Conservation (phyloP, 2,797 vertebrate genomes). For the Pterois miles region DNA sequence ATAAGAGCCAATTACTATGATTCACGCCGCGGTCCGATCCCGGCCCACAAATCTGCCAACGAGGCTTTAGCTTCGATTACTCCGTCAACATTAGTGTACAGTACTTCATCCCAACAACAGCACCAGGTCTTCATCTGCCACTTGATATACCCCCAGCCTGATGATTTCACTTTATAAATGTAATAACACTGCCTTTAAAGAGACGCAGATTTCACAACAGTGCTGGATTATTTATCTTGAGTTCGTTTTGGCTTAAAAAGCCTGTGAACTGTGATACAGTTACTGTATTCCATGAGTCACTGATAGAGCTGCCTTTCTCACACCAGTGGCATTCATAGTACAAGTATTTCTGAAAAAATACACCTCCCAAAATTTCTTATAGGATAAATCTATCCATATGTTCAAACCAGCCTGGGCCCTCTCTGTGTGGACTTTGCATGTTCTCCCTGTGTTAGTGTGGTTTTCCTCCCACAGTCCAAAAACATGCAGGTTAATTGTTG, state of each 20-base stretch:
- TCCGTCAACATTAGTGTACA: slow-evolving; percentile 39
- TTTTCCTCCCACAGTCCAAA: too few species aligned
- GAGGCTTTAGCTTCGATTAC: slow-evolving; percentile 49
- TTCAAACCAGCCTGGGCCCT: background rate
- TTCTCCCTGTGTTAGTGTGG: too few species aligned
- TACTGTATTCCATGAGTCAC: background rate
- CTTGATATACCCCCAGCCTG: background rate
- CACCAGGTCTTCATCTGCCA: slow-evolving; percentile 24
- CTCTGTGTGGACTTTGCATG: too few species aligned
- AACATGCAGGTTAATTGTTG: too few species aligned
- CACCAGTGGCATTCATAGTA: background rate
- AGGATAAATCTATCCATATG: background rate
- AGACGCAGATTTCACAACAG: background rate
- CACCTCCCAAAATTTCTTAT: background rate
- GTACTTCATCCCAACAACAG: slow-evolving; percentile 26
- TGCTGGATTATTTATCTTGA: background rate
- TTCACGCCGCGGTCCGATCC: slow-evolving; percentile 42
- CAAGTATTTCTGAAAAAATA: background rate
- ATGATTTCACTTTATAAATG: background rate
- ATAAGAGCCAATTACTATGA: slow-evolving; percentile 67
- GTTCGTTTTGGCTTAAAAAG: background rate
- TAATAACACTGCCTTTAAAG: background rate
- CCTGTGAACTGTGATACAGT: background rate
- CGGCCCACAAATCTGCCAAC: slow-evolving; percentile 35
- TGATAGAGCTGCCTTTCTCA: background rate